A percentile compares a stretch with the other conserved stretches of the same genome.
Evolutionary conservation across 2,113 vertebrate species (phyloP).

Genomic region (Ceratotherium simum): DNA sequence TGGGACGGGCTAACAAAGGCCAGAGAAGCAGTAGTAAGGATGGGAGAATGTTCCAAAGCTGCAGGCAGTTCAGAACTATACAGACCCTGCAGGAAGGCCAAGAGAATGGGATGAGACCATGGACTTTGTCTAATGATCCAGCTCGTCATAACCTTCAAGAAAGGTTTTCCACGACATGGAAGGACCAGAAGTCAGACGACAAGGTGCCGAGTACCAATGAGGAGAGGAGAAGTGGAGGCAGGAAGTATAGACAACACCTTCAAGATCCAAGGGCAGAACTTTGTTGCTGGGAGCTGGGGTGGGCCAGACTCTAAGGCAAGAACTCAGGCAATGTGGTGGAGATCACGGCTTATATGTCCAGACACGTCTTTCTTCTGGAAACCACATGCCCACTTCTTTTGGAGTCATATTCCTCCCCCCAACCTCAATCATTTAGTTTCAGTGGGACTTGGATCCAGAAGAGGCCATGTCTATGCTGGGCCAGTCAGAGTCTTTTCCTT

Average conservation of each 20-base stretch:
- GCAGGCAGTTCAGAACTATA: not conserved
- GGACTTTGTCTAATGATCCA: not conserved
- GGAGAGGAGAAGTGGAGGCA: not conserved
- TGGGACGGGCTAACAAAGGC: not conserved
- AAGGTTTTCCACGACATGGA: not conserved
- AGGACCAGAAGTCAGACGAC: not conserved
- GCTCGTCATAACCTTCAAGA: not conserved
- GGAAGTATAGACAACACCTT: not conserved
- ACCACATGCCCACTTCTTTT: not conserved
- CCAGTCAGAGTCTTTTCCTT: not conserved
- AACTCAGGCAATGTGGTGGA: not conserved
- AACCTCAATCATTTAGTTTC: not conserved
- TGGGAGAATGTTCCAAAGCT: not conserved
- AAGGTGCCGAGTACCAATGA: not conserved
- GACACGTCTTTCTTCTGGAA: not conserved
- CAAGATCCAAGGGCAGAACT: not conserved
- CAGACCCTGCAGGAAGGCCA: not conserved
- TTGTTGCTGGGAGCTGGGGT: not conserved
- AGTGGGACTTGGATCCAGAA: not conserved
- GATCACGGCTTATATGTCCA: not conserved
- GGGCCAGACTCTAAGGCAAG: not conserved
- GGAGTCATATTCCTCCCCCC: not conserved
- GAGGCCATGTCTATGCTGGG: not conserved
- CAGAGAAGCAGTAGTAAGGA: not conserved
- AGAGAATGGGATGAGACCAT: fast-evolving